Evolutionary conservation across 2,113 vertebrate species (phyloP), one percentile per base, ranked within the genome.

Genomic region (Pipra filicauda): DNA sequence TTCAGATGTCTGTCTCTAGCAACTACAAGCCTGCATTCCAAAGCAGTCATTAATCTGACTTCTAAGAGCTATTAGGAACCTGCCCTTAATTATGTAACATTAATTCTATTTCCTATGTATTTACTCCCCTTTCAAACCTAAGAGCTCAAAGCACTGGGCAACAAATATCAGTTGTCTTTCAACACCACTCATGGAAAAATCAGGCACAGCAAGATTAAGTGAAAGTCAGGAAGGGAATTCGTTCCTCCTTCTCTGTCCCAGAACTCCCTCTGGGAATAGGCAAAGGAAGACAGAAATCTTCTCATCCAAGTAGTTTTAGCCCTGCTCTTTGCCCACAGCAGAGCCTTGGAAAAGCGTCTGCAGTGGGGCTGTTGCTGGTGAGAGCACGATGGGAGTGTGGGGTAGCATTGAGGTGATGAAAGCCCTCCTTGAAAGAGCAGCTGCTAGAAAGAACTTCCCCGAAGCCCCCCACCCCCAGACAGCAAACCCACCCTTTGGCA

Each of bases 371-470:
- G 20, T 3, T 41, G 13, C 26, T 75, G 44, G 13, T 59, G 62
- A 44, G 35, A 31, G 27, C 10, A 48, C 5, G 0, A 54, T 6
- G 2, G 21, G 52, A 69, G 5, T 2, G 8, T 24, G 22, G 66
- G 15, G 22, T 19, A 35, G 11, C 33, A 41, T 4, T 4, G 46
- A 76, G 26, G 51, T 23, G 5, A 27, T 69, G 7, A 48, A 88
- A 83, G 15, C 15, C 33, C 4, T 44, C 19, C 80, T 62, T 57
- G 22, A 88, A 88, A 51, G 4, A 33, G 5, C 28, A 88, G 55
- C 37, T 41, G 4, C 57, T 76, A 59, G 12, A 5, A 5, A 62
- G 33, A 31, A 13, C 70, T 85, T 76, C 26, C 37, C 57, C 49
- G 75, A 76, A 89, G 26, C 11, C 28, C 5, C 8, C 75, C 30